Evolutionary conservation across 2,888 invertebrate genomes (phyloP).

Genomic region (Spilarctia lutea): DNA sequence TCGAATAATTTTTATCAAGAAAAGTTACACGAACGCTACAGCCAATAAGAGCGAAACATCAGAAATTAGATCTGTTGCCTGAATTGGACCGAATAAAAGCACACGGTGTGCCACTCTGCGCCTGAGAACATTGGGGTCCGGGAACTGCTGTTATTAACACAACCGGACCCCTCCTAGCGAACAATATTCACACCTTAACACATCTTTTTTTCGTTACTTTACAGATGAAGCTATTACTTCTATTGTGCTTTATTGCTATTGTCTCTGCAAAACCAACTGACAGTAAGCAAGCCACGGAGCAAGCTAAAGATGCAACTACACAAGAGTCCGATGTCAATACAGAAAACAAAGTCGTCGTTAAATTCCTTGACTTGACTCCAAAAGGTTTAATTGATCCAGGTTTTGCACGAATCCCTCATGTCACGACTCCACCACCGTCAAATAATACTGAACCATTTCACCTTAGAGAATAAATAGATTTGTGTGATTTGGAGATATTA

Average conservation of each 20-base stretch:
- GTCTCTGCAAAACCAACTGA: not conserved
- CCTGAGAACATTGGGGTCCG: too few species aligned
- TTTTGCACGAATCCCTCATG: not conserved
- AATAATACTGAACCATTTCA: not conserved
- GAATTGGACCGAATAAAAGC: not conserved
- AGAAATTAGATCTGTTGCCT: not conserved
- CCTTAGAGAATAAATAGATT: not conserved
- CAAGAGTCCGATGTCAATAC: not conserved
- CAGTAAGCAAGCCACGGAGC: not conserved
- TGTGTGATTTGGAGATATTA: not conserved
- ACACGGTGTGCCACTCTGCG: too few species aligned
- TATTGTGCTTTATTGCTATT: not conserved
- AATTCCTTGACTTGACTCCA: not conserved
- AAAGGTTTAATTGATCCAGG: constrained; percentile 5
- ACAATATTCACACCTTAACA: not conserved
- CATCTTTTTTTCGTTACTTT: not conserved
- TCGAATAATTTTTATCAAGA: not conserved
- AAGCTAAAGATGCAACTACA: not conserved
- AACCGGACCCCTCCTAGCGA: too few species aligned
- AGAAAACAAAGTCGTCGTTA: not conserved
- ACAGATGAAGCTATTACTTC: constrained; percentile 8
- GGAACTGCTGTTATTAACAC: too few species aligned
- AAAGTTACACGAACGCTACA: not conserved
- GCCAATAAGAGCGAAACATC: not conserved
- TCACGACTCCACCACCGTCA: not conserved